Conservation (phyloP, 2,888 invertebrate genomes). For the Brachylomia viminalis region DNA sequence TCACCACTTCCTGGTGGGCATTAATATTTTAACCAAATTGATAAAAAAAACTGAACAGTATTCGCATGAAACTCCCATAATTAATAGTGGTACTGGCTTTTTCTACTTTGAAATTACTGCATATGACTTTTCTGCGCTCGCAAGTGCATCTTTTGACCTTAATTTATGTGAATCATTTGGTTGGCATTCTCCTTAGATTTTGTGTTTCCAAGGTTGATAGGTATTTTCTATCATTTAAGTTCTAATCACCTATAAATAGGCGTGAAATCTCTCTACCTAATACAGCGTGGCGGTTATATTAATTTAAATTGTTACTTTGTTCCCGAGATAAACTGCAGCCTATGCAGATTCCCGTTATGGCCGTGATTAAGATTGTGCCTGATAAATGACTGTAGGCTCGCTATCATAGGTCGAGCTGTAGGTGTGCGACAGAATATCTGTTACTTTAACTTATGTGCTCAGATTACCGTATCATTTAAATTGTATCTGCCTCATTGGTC, state of each 20-base stretch:
- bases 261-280: constrained; percentile 15
- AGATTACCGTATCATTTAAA: constrained; percentile 61
- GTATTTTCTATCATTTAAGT: neutral
- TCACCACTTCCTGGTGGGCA: neutral
- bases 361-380: constrained; percentile 58
- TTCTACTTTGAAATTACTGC: neutral
- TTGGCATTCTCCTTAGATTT: neutral
- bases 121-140: neutral
- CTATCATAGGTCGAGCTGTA: constrained; percentile 58
- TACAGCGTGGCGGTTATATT: constrained; percentile 30
- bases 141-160: neutral
- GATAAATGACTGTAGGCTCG: constrained; percentile 54
- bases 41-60: neutral
- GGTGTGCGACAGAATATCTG: constrained; percentile 60
- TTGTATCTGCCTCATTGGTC: constrained; percentile 56
- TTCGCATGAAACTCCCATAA: neutral
- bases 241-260: constrained; percentile 9
- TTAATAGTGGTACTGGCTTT: neutral
- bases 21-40: neutral
- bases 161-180: neutral
- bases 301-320: constrained; percentile 61
- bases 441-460: constrained; percentile 59
- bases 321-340: constrained; percentile 50
- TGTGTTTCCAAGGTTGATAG: neutral
- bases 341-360: constrained; percentile 59